Evolutionary conservation across 2,888 invertebrate species (phyloP), one percentile per base, ranked within the genome.

Genomic region (Formica aserva): DNA sequence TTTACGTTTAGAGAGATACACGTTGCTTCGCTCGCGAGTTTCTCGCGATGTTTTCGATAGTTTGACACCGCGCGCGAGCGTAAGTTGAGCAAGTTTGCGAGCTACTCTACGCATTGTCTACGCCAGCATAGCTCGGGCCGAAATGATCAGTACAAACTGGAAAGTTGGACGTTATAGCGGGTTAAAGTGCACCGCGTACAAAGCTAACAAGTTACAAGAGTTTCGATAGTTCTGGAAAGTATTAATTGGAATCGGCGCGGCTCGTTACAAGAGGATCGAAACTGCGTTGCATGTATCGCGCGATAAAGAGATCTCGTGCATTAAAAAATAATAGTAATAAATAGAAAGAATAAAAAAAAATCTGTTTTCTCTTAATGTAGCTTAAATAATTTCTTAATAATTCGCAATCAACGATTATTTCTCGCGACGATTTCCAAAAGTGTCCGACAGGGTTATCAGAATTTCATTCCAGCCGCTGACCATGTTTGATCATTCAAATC

Each of bases 81-180:
- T 22, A 78, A 78, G 45, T 78, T 60, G 71, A 62, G 72, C 78
- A 62, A 80, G 78, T 80, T 78, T 32, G 18, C 78, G 72, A 62
- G 72, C 72, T n/a, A 18, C 32, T 55, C 29, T 38, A 18, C 18
- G 35, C 55, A 29, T 66, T 29, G 57, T 57, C 45, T 22, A 45
- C 57, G 57, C 67, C 38, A n/a, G 22, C 45, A 60, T 26, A n/a
- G 29, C 29, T 57, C 29, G 32, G 22, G 11, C 18, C 60, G 60
- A 45, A 60, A 78, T 18, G n/a, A 78, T 78, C 60, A 32, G 18
- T 22, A 11, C 3, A 35, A 18, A 45, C 57, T 60, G 45, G 45
- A 78, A 71, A 71, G 60, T 60, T 60, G 29, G 45, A 78, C 32
- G 22, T 48, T 48, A 48, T 35, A 13, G 22, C 13, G 18, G 32